Evolutionary conservation across 2,888 invertebrate genomes (phyloP).

Genomic region (Sympetrum striolatum): DNA sequence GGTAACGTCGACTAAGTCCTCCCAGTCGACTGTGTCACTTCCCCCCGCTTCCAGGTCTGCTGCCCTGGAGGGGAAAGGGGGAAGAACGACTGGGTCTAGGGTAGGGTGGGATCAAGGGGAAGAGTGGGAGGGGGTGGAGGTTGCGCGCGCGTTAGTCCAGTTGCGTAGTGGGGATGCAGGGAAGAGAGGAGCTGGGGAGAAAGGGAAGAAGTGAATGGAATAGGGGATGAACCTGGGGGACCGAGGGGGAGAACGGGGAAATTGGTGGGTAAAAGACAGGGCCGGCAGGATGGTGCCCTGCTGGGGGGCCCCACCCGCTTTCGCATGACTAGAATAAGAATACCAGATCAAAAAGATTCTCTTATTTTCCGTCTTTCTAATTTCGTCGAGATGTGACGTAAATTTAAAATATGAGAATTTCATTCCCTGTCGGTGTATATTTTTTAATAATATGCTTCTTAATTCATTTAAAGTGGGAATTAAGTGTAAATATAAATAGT

Average conservation of each 20-base stretch:
- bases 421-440: too few species aligned
- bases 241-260: not conserved
- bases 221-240: not conserved
- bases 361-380: too few species aligned
- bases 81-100: not conserved
- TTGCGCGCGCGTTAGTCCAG: conserved; percentile 2
- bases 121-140: not conserved
- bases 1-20: conserved; percentile 21
- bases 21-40: conserved; percentile 2
- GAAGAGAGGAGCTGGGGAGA: not conserved
- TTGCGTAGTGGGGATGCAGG: not conserved
- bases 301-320: too few species aligned
- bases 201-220: not conserved
- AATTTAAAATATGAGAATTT: too few species aligned
- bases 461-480: too few species aligned
- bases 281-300: not conserved
- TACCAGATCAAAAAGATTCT: too few species aligned
- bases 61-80: not conserved
- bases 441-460: too few species aligned
- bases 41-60: conserved; percentile 1
- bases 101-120: not conserved
- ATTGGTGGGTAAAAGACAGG: not conserved
- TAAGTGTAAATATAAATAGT: too few species aligned
- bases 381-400: too few species aligned
- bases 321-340: too few species aligned